Base-by-base conservation (phyloP, 1,140 invertebrate species). In the Eubasilissa regina region DNA sequence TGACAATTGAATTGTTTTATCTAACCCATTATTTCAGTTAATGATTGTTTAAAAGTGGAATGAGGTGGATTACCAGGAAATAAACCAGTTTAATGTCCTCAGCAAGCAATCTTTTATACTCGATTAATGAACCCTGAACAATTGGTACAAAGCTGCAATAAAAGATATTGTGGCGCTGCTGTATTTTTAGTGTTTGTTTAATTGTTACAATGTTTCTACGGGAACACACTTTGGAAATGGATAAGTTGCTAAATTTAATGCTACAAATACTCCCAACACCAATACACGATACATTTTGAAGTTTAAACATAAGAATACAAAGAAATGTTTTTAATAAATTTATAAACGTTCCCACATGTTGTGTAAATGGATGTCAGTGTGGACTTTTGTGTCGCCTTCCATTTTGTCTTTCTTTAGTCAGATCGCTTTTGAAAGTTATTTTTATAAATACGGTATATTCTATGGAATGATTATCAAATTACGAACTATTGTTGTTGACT, bases 271-370 rank as follows among this genome's bases (percentile, higher is more conserved):
- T 35, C 25, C 17, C 64, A 58, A 78, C 77, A 78, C 64, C 77
- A 77, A 77, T 77, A 73, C 64, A 45, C 51, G 17, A 58, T 78
- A 78, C 77, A 78, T 68, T 25, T 72, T 58, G 64, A 77, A 68
- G 25, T 35, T 55, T 55, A 56, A 68, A 66, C 19, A 55, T 68
- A 72, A 53, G 45, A 48, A 72, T 58, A 78, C 64, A 72, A 15
- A 75, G 25, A 35, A 35, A 48, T 55, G 43, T 70, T 62, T 78
- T 79, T 68, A 79, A 47, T 60, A 74, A 66, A 45, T 58, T 78
- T 55, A 48, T 55, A 43, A 73, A 70, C 55, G 19, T 78, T 70
- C 66, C 64, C 77, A 56, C 66, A 55, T 47, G 47, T 17, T 13
- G 25, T 51, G 47, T 66, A 53, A 62, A 47, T 19, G 4, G n/a